Evolutionary conservation across 2,113 vertebrate species (phyloP).

Genomic region (Atlantisia rogersi): DNA sequence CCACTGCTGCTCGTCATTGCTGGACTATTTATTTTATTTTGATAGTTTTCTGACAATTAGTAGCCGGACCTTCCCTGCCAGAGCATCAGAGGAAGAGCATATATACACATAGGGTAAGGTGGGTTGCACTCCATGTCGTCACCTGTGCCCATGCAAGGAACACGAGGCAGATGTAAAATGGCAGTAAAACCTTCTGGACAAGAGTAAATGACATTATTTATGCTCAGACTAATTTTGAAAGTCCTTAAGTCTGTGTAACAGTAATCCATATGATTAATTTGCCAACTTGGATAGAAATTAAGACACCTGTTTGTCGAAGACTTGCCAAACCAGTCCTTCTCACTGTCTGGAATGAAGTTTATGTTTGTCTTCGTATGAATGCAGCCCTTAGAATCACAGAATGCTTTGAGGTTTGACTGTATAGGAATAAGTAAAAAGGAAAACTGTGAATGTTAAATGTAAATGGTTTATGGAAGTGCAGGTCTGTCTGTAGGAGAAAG

Average conservation of each 20-base stretch:
- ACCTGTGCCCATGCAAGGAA: not conserved
- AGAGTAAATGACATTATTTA: not conserved
- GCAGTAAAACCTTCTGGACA: not conserved
- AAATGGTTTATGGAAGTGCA: not conserved
- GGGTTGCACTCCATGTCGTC: rapidly evolving
- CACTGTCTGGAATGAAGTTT: not conserved
- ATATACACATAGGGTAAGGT: not conserved
- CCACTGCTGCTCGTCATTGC: not conserved
- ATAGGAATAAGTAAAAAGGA: not conserved
- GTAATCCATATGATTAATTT: constrained; percentile 27
- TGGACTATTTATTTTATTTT: constrained; percentile 6
- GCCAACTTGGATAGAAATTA: constrained; percentile 2
- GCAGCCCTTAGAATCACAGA: not conserved
- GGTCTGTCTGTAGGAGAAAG: not conserved
- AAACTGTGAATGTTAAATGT: not conserved
- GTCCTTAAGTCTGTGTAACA: not conserved
- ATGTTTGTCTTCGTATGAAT: not conserved
- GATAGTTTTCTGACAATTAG: not conserved
- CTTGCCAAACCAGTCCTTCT: constrained; percentile 44
- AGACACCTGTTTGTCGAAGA: constrained; percentile 29
- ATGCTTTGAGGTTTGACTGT: not conserved
- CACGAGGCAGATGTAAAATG: not conserved
- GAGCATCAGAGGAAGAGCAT: not conserved
- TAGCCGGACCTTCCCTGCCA: not conserved
- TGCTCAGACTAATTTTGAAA: not conserved